Evolutionary conservation across 2,113 vertebrate species (phyloP), one percentile per base, ranked within the genome.

Genomic region (Gambusia affinis): DNA sequence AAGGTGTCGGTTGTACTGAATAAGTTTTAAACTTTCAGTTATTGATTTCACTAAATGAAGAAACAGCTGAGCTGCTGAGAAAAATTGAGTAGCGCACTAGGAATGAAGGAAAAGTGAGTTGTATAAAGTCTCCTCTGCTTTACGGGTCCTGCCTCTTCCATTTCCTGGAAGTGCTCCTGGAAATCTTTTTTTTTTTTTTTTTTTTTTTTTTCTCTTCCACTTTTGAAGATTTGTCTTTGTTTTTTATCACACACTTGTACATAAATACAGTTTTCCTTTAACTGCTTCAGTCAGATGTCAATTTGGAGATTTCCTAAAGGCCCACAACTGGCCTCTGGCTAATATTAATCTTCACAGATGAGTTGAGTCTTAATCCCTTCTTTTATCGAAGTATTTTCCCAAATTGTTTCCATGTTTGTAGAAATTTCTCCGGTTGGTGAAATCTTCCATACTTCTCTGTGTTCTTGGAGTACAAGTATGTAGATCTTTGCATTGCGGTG

Each of bases 231-330:
- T 39, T 67, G 11, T 77, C 6, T 4, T 28, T 67, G 31, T 12
- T 76, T 64, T 67, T 86, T 54, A 30, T 77, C 35, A 66, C 77
- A 70, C 72, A 84, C 82, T 85, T 92, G 90, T 91, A 88, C 29
- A 91, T 90, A 86, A 76, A 51, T 12, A 24, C 30, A 31, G 22
- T 65, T 78, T 75, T 62, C 74, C 14, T 70, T 82, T 64, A 47
- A n/a, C 47, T 47, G 83, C 83, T 79, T 64, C 67, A 27, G 75
- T 51, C 29, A 73, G 72, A 39, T 81, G 68, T 80, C 8, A 19
- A 7, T 74, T 72, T 62, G 71, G 72, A 72, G 35, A 63, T 54
- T 85, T 70, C 73, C 65, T 7, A 72, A 83, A 78, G 15, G 30
- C 22, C 79, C 67, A n/a, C 71, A 74, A 70, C 76, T 63, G 64